Base-by-base conservation (phyloP, 2,113 vertebrate species). In the Prunella himalayana region DNA sequence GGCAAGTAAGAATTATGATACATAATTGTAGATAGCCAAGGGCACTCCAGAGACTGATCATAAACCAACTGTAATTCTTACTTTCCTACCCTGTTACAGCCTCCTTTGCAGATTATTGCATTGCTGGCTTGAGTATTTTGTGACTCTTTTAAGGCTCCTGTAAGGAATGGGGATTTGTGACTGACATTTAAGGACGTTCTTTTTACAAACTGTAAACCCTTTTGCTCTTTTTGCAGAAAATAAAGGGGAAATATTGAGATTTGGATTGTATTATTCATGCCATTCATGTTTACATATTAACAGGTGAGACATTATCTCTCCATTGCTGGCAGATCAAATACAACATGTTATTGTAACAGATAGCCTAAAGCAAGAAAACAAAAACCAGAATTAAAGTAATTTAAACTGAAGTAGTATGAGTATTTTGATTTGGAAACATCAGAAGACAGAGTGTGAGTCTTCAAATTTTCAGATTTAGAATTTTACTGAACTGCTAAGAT, bases 11-110 rank as follows among this genome's bases (percentile, higher is more conserved):
- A 92, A 88, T 85, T 94, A 77, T 56, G 79, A 56, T 83, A 51
- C 37, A 68, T 88, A 93, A 81, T 78, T 88, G 56, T 73, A 77
- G 79, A 22, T 95, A 59, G n/a, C 59, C 54, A 83, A 66, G 75
- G 87, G 50, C 39, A 61, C 66, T 96, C 24, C 8, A n/a, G 95
- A 93, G 75, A 73, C 71, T 65, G 71, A 56, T 88, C 59, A 59
- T 83, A 93, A 93, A 77, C 39, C 75, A 86, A 30, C 42, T 66
- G 51, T 86, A 92, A 56, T 90, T 95, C 68, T 73, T 91, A 73
- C 82, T 94, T 90, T 90, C 70, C 85, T 83, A 51, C n/a, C 54
- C 63, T 88, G 33, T 81, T 95, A 30, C 0, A 78, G n/a, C 54
- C 12, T 13, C 35, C 37, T 72, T 61, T 80, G 66, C 69, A 59